A percentile compares a stretch with the other conserved stretches of the same genome.
Evolutionary conservation across 2,113 vertebrate species (phyloP).

Genomic region (Corythaeola cristata): DNA sequence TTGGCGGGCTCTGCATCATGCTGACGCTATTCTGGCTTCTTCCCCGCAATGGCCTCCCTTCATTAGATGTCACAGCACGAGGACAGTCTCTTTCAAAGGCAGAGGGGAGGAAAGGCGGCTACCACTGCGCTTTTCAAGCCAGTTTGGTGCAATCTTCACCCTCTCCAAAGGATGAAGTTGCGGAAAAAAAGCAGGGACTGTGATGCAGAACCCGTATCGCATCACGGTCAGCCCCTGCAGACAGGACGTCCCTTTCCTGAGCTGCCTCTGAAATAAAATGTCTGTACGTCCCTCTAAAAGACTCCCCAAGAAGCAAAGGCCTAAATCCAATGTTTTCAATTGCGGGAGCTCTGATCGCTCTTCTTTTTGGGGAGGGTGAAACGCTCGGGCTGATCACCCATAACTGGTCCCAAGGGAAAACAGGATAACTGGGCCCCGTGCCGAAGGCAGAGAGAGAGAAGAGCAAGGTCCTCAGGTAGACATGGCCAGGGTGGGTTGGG

Average conservation of each 20-base stretch:
- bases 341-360: rapidly evolving
- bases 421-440: background rate
- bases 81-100: constrained; percentile 37
- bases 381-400: background rate
- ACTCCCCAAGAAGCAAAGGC: background rate
- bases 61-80: constrained; percentile 17
- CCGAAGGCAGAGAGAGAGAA: background rate
- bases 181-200: background rate
- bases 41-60: background rate
- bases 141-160: background rate
- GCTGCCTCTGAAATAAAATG: background rate
- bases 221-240: background rate
- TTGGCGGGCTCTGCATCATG: background rate
- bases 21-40: constrained; percentile 41
- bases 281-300: rapidly evolving
- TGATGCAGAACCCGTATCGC: rapidly evolving
- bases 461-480: background rate
- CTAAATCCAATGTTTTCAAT: background rate
- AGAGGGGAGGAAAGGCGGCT: background rate
- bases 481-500: background rate
- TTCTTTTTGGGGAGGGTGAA: background rate
- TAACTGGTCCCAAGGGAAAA: background rate
- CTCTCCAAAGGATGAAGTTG: background rate
- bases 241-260: background rate
- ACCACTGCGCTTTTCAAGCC: background rate